Conservation (phyloP, 1,140 invertebrate species). For the Cataglyphis hispanica region DNA sequence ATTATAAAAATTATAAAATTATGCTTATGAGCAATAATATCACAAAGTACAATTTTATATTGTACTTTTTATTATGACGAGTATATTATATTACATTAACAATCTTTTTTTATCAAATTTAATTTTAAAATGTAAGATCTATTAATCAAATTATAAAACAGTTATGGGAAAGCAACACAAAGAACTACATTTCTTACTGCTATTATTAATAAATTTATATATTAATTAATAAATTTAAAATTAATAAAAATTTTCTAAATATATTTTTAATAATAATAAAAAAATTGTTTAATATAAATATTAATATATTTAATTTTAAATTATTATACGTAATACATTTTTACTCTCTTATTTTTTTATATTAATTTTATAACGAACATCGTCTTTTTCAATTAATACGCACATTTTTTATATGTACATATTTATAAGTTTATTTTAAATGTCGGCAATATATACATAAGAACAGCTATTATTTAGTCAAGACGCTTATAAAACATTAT, state of each 20-base stretch:
- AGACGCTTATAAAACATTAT: conserved; percentile 49
- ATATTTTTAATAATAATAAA: background rate
- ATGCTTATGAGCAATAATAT: conserved; percentile 17
- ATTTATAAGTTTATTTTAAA: conserved; percentile 31
- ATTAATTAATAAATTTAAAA: conserved; percentile 40
- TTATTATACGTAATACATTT: conserved; percentile 16
- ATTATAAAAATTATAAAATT: too few species aligned
- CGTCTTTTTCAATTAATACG: conserved; percentile 28
- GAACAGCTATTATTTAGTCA: conserved; percentile 26
- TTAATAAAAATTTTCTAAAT: conserved; percentile 14
- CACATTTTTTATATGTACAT: conserved; percentile 24
- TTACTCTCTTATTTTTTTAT: background rate
- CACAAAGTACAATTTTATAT: background rate
- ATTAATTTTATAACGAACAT: background rate
- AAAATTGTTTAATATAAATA: background rate
- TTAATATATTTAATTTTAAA: conserved; percentile 15
- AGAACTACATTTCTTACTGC: conserved; percentile 4
- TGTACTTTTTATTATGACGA: conserved; percentile 37
- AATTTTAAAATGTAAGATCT: background rate
- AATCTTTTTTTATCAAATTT: background rate
- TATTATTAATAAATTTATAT: background rate
- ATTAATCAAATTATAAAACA: background rate
- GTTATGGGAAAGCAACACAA: background rate
- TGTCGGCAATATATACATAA: conserved; percentile 33
- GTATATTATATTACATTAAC: background rate